Percentiles rank a stretch among this genome's conserved stretches.
phyloP scores from a whole-genome alignment of 2,113 vertebrate genomes.

The Rhinichthys klamathensis region DNA sequence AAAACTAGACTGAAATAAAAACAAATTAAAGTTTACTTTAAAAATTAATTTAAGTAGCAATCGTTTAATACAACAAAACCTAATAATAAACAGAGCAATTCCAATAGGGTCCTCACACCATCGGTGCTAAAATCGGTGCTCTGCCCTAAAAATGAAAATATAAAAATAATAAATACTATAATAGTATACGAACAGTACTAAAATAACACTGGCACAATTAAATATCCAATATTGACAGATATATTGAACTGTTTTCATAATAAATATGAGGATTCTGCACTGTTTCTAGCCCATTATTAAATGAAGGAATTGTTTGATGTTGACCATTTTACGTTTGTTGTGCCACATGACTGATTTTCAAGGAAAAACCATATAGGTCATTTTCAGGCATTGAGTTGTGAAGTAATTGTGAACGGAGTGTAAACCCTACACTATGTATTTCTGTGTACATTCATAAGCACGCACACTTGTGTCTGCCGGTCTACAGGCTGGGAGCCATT shows the following conservation, averaged over 20 bases:
- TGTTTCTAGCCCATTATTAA: no score
- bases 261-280: no score
- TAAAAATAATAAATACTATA: no score
- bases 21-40: no score
- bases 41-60: not conserved
- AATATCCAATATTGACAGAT: no score
- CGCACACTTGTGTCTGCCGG: constrained; percentile 17
- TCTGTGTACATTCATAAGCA: not conserved
- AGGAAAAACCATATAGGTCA: not conserved
- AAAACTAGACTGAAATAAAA: no score
- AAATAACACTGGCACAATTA: no score
- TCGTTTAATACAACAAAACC: not conserved
- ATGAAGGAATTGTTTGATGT: not conserved
- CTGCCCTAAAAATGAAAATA: not conserved
- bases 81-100: not conserved
- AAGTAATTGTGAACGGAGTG: not conserved
- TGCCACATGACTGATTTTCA: not conserved
- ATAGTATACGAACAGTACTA: no score
- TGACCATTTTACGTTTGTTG: not conserved
- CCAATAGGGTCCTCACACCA: no score
- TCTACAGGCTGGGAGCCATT: constrained; percentile 94
- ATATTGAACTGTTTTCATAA: no score
- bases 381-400: not conserved
- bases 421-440: not conserved
- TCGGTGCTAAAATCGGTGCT: no score